These are phyloP conservation scores for Zaprionus vittiger DNA, from an alignment of 1,140 invertebrate genomes.

Conservation along the genomic window DNA sequence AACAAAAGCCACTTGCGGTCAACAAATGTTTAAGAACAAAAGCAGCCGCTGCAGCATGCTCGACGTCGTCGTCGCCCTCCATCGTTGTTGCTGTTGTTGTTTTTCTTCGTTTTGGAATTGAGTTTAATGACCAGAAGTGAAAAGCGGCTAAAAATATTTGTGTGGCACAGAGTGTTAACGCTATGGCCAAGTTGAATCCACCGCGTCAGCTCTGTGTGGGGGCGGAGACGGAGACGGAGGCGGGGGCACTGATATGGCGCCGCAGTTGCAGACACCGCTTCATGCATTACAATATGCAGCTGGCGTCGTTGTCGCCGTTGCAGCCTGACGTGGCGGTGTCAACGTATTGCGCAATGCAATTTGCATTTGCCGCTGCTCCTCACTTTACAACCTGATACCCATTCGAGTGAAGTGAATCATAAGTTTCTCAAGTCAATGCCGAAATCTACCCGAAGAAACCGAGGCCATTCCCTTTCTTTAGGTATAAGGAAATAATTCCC, in stretches of 20 bases:
- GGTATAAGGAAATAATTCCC: background rate
- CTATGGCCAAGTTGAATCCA: background rate
- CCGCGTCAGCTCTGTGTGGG: background rate
- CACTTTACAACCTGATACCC: constrained; percentile 23
- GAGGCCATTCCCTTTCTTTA: background rate
- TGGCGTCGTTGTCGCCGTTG: constrained; percentile 28
- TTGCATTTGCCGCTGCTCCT: constrained; percentile 6
- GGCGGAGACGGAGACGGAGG: constrained; percentile 22
- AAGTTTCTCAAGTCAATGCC: constrained; percentile 1
- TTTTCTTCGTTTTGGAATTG: constrained; percentile 49
- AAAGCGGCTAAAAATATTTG: constrained; percentile 75
- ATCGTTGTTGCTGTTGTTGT: constrained; percentile 8
- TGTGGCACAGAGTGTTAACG: constrained; percentile 39
- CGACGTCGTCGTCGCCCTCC: background rate
- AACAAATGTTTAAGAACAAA: constrained; percentile 75
- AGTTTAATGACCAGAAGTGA: constrained; percentile 71
- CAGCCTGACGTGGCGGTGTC: constrained; percentile 4
- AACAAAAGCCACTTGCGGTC: constrained; percentile 62
- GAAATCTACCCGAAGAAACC: background rate
- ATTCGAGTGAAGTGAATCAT: constrained; percentile 35
- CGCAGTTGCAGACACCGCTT: constrained; percentile 41
- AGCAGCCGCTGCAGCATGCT: constrained; percentile 49
- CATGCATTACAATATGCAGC: constrained; percentile 52
- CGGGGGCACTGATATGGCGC: constrained; percentile 38
- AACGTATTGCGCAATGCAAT: constrained; percentile 36